Percentiles rank a stretch among this genome's conserved stretches.
These are phyloP conservation scores for Centropyge bicolor DNA, from an alignment of 2,797 vertebrate species.

Conservation along the genomic window DNA sequence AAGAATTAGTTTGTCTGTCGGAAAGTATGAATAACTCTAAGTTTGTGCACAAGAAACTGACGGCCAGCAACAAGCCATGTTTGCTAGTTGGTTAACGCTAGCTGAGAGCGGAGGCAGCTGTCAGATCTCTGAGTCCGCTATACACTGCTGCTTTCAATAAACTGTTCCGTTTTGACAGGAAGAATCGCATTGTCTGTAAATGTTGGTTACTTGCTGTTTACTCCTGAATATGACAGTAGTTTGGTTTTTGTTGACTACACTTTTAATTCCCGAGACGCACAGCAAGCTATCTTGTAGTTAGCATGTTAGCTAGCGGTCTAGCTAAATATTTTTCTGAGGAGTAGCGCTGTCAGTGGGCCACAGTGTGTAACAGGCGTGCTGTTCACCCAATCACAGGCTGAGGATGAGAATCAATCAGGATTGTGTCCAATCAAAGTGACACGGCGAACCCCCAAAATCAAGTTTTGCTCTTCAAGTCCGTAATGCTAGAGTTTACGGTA, in stretches of 20 bases:
- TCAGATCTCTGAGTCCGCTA: slow-evolving; percentile 56
- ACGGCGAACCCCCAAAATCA: background rate
- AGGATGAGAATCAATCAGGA: background rate
- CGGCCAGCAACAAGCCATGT: slow-evolving; percentile 61
- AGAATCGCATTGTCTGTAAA: background rate
- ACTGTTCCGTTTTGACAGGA: background rate
- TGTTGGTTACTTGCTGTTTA: background rate
- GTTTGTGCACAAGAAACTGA: slow-evolving; percentile 49
- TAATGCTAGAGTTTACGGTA: background rate
- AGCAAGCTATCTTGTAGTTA: slow-evolving; percentile 49
- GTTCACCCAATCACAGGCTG: slow-evolving; percentile 53
- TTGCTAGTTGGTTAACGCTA: slow-evolving; percentile 73
- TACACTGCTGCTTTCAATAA: slow-evolving; percentile 7
- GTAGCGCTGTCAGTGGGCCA: slow-evolving; percentile 58
- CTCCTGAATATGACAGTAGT: background rate
- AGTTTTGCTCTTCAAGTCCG: background rate
- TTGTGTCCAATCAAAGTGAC: slow-evolving; percentile 31
- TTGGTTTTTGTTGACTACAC: slow-evolving; percentile 28
- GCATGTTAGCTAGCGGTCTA: slow-evolving; percentile 58
- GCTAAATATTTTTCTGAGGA: slow-evolving; percentile 59
- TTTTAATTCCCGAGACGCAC: slow-evolving; percentile 31
- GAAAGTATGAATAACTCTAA: slow-evolving; percentile 12
- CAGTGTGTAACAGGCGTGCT: slow-evolving; percentile 38
- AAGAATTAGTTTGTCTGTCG: background rate
- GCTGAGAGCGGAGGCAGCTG: slow-evolving; percentile 62